These are phyloP conservation scores for Coptodon bakossiorum DNA, from an alignment of 2,113 vertebrate genomes.

Conservation along the genomic window DNA sequence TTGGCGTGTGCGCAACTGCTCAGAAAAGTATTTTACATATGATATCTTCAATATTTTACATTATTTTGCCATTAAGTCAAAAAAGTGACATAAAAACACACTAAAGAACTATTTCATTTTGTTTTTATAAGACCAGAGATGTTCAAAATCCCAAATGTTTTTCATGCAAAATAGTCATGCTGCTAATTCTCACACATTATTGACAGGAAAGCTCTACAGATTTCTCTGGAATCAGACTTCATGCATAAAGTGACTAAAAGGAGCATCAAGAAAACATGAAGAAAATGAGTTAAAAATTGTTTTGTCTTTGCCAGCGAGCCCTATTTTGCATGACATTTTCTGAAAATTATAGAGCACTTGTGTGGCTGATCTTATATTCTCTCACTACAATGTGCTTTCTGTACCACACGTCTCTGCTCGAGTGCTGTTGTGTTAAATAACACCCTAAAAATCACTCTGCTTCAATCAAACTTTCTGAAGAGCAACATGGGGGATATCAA, in stretches of 20 bases:
- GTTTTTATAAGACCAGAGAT: background rate
- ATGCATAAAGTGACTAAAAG: background rate
- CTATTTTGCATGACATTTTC: background rate
- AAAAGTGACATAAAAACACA: background rate
- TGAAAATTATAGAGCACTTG: background rate
- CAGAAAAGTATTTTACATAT: background rate
- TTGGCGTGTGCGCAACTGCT: background rate
- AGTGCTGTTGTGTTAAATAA: background rate
- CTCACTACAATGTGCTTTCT: background rate
- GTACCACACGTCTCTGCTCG: background rate
- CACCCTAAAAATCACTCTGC: background rate
- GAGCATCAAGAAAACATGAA: background rate
- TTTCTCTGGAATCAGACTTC: background rate
- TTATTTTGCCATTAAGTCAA: background rate
- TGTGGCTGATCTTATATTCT: background rate
- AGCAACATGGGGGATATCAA: conserved; percentile 12
- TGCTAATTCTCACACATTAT: background rate
- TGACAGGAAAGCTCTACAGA: background rate
- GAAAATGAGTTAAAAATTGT: background rate
- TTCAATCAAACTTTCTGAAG: conserved; percentile 17
- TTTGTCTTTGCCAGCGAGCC: background rate
- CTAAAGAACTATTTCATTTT: background rate
- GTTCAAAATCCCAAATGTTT: background rate
- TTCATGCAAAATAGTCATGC: conserved; percentile 22
- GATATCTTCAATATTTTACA: background rate